A percentile compares a stretch with the other conserved stretches of the same genome.
phyloP scores from a whole-genome alignment of 35 echinoderm and acorn worm genomes.

The Heliocidaris erythrogramma region DNA sequence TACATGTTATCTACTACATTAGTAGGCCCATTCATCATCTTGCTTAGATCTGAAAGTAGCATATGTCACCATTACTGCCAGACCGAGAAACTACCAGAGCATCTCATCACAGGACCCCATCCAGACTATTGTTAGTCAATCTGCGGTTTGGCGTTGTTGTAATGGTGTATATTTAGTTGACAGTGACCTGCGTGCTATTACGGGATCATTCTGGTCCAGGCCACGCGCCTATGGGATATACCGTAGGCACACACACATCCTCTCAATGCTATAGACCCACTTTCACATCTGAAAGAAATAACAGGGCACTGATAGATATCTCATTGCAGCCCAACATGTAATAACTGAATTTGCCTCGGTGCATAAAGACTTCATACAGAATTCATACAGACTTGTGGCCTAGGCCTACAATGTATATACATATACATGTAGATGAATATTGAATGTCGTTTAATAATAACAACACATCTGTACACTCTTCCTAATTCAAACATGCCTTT shows the following conservation, averaged over 20 bases:
- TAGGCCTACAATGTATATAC: no score
- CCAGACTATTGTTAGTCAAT: slow-evolving; percentile 17
- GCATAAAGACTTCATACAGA: no score
- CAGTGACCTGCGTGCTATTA: slow-evolving; percentile 34
- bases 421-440: no score
- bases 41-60: neutral
- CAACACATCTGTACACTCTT: no score
- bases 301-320: neutral
- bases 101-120: neutral
- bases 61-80: neutral
- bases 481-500: no score
- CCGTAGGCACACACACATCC: neutral
- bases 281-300: neutral
- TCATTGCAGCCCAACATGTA: no score
- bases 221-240: neutral
- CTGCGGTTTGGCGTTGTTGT: neutral
- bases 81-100: neutral
- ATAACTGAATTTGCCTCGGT: no score
- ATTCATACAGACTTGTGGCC: no score
- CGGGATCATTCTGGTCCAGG: neutral
- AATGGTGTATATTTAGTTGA: slow-evolving; percentile 17
- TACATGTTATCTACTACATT: neutral
- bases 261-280: neutral
- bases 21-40: neutral
- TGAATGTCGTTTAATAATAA: no score